A percentile compares a stretch with the other conserved stretches of the same genome.
Conservation (phyloP, 2,888 invertebrate genomes). For the Druceiella hillmani region DNA sequence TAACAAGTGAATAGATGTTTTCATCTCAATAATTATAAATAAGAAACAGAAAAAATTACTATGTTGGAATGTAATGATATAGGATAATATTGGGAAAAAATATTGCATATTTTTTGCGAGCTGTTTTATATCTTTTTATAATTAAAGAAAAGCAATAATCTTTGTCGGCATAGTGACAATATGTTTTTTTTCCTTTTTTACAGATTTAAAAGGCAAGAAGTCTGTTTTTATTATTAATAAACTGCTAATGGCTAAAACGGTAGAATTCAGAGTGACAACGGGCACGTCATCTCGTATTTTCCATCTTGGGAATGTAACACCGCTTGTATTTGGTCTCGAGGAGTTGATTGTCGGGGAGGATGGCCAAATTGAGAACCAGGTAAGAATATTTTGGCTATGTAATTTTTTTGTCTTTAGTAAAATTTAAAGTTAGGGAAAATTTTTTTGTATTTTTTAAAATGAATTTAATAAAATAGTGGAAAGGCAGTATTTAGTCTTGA, state of each 20-base stretch:
- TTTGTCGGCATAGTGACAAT: background rate
- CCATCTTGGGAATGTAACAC: constrained; percentile 47
- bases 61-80: no score
- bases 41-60: no score
- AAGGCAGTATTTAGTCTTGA: no score
- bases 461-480: no score
- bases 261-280: constrained; percentile 46
- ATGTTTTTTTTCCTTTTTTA: constrained; percentile 23
- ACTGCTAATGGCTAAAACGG: constrained; percentile 48
- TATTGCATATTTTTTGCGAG: no score
- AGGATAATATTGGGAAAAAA: no score
- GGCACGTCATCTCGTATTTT: constrained; percentile 47
- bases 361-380: constrained; percentile 44
- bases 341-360: constrained; percentile 43
- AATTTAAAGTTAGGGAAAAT: no score
- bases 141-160: no score
- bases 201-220: constrained; percentile 44
- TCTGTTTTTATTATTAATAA: constrained; percentile 48
- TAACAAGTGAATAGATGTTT: no score
- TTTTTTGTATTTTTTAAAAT: no score
- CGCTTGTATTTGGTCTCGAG: constrained; percentile 44
- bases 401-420: background rate
- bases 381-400: constrained; percentile 24
- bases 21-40: no score
- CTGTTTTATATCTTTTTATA: no score